A percentile compares a stretch with the other conserved stretches of the same genome.
phyloP scores from a whole-genome alignment of 2,113 vertebrate genomes.

The Xerus inauris region DNA sequence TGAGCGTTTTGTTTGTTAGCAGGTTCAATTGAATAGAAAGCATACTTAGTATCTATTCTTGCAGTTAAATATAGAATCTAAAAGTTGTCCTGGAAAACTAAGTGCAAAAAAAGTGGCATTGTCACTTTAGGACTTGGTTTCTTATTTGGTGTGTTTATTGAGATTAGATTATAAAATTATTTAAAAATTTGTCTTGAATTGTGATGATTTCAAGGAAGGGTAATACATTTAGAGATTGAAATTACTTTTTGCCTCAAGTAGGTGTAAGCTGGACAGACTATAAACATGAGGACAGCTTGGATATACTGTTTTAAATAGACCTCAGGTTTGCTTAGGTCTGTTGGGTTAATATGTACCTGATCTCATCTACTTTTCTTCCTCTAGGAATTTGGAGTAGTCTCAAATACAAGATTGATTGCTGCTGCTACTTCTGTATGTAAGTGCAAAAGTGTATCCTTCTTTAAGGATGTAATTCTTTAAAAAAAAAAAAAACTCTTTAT shows the following conservation, averaged over 20 bases:
- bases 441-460: constrained; percentile 80
- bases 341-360: constrained; percentile 50
- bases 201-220: constrained; percentile 18
- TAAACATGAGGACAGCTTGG: not conserved
- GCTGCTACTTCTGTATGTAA: constrained; percentile 99
- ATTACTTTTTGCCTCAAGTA: not conserved
- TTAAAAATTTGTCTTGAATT: constrained; percentile 56
- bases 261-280: constrained; percentile 11
- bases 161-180: constrained; percentile 45
- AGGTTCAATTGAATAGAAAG: not conserved
- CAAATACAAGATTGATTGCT: constrained; percentile 98
- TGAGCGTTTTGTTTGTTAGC: not conserved
- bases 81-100: not conserved
- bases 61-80: not conserved
- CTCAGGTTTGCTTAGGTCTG: not conserved
- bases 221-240: constrained; percentile 48
- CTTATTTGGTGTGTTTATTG: constrained; percentile 15
- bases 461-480: not conserved
- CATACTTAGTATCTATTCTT: constrained; percentile 45
- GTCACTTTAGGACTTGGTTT: constrained; percentile 21
- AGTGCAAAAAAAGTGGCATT: constrained; percentile 6
- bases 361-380: constrained; percentile 69
- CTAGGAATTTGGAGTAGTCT: constrained; percentile 99
- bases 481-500: not conserved
- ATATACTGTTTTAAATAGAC: constrained; percentile 44